Base-by-base conservation (phyloP, 2,888 invertebrate species). In the Micoletzkya japonica region DNA sequence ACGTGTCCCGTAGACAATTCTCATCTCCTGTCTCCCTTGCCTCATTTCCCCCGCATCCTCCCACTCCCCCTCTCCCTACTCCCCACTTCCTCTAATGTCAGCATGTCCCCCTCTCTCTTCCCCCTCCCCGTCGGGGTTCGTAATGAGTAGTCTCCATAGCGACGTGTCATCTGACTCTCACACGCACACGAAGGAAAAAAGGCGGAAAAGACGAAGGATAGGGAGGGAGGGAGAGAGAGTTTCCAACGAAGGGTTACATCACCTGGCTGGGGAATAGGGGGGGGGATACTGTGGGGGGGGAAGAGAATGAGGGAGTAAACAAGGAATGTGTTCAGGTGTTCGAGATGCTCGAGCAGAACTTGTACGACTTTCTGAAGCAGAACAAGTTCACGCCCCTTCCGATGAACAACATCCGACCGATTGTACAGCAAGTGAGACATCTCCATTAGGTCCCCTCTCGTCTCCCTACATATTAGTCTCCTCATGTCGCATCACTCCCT, bases 291-390 rank as follows among this genome's bases (percentile, higher is more conserved):
- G 20, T 44, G 10, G 44, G 20, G 20, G 20, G 20, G 44, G 20
- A 44, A 14, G 44, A 20, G 10, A 44, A 44, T 20, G 44, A 44
- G 10, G 20, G 44, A 44, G 20, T 44, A 44, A 20, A 44, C 44
- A 44, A 44, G 20, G 44, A 44, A 14, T 81, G 72, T 1, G 72
- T 79, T 66, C 72, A 81, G 58, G 79, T 84, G 32, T 84, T 84
- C 72, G 98, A 99, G 89, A 97, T 99, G 96, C 91, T 99, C 84
- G 98, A 99, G 87, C 98, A 98, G 89, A 99, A 99, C 89, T 90
- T 99, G 80, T 99, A 99, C 88, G 98, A 99, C 90, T 99, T 97
- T 88, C 91, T 99, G 81, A 99, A 99, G 87, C 95, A 96, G 89
- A 97, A 98, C 89, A 98, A 98, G 89, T 99, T 99, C 89, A 94